phyloP scores from a whole-genome alignment of 2,797 vertebrate species.

The Microctenopoma steveboyesi region DNA sequence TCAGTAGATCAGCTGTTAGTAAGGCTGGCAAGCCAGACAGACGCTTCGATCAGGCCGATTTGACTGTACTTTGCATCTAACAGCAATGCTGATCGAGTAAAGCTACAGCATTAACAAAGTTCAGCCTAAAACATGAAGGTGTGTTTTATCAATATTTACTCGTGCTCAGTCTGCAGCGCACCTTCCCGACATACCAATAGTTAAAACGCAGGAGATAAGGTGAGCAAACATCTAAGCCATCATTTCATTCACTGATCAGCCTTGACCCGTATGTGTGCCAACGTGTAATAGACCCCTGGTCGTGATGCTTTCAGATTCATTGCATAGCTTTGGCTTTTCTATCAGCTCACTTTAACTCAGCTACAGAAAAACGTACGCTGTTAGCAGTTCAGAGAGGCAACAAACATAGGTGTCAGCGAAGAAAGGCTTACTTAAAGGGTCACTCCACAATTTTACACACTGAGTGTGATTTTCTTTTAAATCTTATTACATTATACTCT shows the following conservation, averaged over 20 bases:
- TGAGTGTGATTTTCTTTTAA: not conserved
- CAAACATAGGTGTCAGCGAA: conserved; percentile 1
- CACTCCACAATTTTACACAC: too few species aligned
- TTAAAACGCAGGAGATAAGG: conserved; percentile 41
- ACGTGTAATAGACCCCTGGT: conserved; percentile 10
- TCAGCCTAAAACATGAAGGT: conserved; percentile 49
- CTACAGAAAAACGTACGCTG: not conserved
- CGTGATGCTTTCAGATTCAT: conserved; percentile 16
- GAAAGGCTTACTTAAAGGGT: too few species aligned
- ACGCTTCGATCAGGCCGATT: conserved; percentile 28
- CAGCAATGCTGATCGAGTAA: conserved; percentile 27
- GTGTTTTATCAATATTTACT: conserved; percentile 74
- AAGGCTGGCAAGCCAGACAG: conserved; percentile 10
- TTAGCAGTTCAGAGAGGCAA: conserved; percentile 31
- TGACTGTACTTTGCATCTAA: conserved; percentile 16
- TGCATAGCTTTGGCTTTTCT: conserved; percentile 37
- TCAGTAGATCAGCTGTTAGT: conserved; percentile 45
- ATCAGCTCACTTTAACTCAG: not conserved
- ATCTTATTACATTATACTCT: not conserved
- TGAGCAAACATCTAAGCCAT: conserved; percentile 1
- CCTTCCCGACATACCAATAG: conserved; percentile 51
- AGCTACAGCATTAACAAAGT: conserved; percentile 30
- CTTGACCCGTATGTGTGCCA: conserved; percentile 18
- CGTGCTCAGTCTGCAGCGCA: conserved; percentile 41
- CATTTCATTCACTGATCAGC: conserved; percentile 23